Evolutionary conservation across 1,140 invertebrate species (phyloP), one percentile per base, ranked within the genome.

Genomic region (Saxidomus purpurata): DNA sequence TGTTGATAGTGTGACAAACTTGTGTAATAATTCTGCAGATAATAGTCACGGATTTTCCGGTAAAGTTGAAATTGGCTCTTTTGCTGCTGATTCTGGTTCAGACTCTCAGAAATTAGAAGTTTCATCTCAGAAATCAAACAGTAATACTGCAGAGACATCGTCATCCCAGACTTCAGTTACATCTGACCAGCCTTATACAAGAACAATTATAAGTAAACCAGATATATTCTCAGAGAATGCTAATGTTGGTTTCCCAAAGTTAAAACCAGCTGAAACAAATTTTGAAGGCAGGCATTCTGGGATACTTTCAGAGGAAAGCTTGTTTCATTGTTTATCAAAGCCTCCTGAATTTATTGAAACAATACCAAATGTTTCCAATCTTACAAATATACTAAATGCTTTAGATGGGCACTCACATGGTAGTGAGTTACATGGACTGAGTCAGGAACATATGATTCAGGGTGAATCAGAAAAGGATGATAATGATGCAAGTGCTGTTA

Each of bases 321-420:
- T 88, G 63, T 88, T 88, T 55, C 76, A 88, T 8, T 88, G 86
- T 71, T 81, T 88, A 9, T 59, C 76, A 19, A 88, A 88, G 71
- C 83, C 83, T 28, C 67, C 67, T 2, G 36, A 87, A 28, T 88
- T 80, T 52, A 61, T 40, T 43, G 86, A 88, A 36, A 88, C 86
- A 1, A 15, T 88, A 38, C 76, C 77, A 38, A 79, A 49, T 49
- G 74, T 88, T 1, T 88, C 86, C 0, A 79, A 79, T 52, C 86
- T 88, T 43, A 88, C 86, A 28, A 88, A 88, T 52, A 88, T 88
- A 36, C 63, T 88, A 0, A 15, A 88, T 81, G 76, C 77, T n/a
- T n/a, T 88, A 28, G 86, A 88, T 69, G 86, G 59, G 9, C 28
- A 61, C 3, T 34, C 83, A 19, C 36, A 82, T 13, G 43, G 38